Evolutionary conservation across 2,113 vertebrate genomes (phyloP).

Genomic region (Poeciliopsis turrubarensis): DNA sequence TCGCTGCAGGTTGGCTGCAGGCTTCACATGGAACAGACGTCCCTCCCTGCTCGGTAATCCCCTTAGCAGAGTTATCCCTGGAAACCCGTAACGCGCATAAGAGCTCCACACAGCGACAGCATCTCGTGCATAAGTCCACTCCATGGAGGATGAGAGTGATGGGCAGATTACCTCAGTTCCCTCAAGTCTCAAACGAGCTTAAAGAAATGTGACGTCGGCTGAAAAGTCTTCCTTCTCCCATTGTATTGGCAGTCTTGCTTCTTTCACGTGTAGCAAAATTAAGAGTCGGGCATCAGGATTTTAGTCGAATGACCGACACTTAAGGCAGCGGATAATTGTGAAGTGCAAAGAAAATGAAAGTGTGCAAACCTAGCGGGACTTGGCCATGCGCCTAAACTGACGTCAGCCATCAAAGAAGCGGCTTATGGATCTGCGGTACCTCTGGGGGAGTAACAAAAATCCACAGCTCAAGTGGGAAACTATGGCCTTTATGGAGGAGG

Average conservation of each 20-base stretch:
- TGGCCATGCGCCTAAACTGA: too few species aligned
- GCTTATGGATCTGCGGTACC: too few species aligned
- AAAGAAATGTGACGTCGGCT: not conserved
- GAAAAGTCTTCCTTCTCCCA: not conserved
- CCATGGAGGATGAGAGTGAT: slow-evolving; percentile 26
- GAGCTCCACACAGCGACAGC: slow-evolving; percentile 14
- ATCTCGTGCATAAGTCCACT: slow-evolving; percentile 26
- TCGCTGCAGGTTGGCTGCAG: slow-evolving; percentile 6
- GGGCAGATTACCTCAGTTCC: slow-evolving; percentile 27
- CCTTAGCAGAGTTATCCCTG: slow-evolving; percentile 77
- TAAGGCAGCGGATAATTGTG: not conserved
- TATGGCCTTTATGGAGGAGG: too few species aligned
- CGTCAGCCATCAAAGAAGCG: too few species aligned
- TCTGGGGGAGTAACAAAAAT: too few species aligned
- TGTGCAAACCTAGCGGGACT: too few species aligned
- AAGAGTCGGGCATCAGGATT: not conserved
- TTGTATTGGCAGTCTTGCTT: not conserved
- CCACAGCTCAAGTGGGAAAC: too few species aligned
- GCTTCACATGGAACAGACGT: slow-evolving; percentile 41
- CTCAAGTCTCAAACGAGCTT: slow-evolving; percentile 17
- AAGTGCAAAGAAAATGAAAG: too few species aligned
- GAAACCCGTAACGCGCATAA: slow-evolving; percentile 39
- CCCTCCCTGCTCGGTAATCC: slow-evolving; percentile 64
- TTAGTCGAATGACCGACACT: not conserved
- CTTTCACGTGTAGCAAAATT: not conserved